Evolutionary conservation across 2,888 invertebrate species (phyloP).

Genomic region (Sinotaia quadrata): DNA sequence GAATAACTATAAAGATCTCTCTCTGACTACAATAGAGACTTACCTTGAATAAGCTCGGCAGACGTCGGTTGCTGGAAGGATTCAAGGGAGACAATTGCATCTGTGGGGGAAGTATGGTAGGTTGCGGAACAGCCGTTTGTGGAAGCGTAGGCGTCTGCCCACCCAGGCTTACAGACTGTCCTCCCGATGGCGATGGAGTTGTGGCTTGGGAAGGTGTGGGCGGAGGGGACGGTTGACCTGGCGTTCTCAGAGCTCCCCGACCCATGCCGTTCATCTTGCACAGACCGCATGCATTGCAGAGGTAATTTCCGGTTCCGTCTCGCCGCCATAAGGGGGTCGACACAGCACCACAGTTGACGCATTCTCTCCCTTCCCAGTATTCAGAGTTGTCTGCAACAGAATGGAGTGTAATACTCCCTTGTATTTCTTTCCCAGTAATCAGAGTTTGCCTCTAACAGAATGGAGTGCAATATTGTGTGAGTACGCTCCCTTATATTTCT

Average conservation of each 20-base stretch:
- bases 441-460: too few relatives aligned
- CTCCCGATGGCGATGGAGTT: constrained; percentile 7
- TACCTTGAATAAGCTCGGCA: constrained; percentile 4
- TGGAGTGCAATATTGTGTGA: too few relatives aligned
- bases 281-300: constrained; percentile 98
- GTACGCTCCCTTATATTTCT: too few relatives aligned
- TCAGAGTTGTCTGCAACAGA: constrained; percentile 62
- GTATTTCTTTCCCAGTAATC: neutral
- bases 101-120: constrained; percentile 11
- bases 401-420: too few relatives aligned
- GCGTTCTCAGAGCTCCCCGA: neutral
- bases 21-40: too few relatives aligned
- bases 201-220: neutral
- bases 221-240: constrained; percentile 70
- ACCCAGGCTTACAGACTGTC: neutral
- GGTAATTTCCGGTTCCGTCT: constrained; percentile 96
- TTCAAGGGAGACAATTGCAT: constrained; percentile 9
- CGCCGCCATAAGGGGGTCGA: constrained; percentile 97
- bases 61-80: neutral
- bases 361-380: constrained; percentile 89
- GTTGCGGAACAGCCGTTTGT: constrained; percentile 1
- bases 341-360: constrained; percentile 97
- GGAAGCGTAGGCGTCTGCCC: constrained; percentile 3
- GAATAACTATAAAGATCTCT: too few relatives aligned
- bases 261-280: constrained; percentile 78